Evolutionary conservation across 2,113 vertebrate genomes (phyloP), one percentile per base, ranked within the genome.

Genomic region (Panurus biarmicus): DNA sequence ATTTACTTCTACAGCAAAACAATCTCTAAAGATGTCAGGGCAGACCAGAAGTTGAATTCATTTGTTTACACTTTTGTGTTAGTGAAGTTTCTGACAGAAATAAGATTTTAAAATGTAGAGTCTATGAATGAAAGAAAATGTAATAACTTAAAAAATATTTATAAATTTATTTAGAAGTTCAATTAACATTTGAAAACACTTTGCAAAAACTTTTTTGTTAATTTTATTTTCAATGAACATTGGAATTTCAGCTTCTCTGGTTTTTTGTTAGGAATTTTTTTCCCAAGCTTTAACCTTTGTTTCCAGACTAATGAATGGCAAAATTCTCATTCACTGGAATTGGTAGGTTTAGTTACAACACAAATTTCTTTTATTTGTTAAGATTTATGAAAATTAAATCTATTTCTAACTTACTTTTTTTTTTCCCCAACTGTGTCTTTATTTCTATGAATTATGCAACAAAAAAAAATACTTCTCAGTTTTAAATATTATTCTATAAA

Each of bases 1-100:
- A 91, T 90, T 96, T 93, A 84, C 56, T 91, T 78, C 74, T 51
- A 61, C 61, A 87, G 73, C 90, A 91, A 95, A 94, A 61, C 48
- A 65, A 71, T 42, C 53, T 80, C 60, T 35, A 17, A 89, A 80
- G 54, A 50, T 35, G 72, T 60, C 53, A 50, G 45, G 29, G 57
- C 53, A 90, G 61, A 85, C 15, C 61, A 80, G n/a, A 69, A 93
- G 60, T 58, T 67, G 54, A 42, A 71, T 91, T 93, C 26, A 53
- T 90, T 67, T n/a, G 20, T 67, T 85, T 70, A 53, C 19, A 10
- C 61, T 87, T 66, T 18, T 56, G 38, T 73, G 67, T 58, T 80
- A 71, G 24, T 19, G 51, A 83, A 47, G 40, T 71, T 82, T 90
- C 40, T 56, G 36, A 74, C 26, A 90, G 78, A 87, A 95, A 36